Percentiles rank a stretch among this genome's conserved stretches.
Conservation (phyloP, 1,140 invertebrate genomes). For the Bradysia coprophila region DNA sequence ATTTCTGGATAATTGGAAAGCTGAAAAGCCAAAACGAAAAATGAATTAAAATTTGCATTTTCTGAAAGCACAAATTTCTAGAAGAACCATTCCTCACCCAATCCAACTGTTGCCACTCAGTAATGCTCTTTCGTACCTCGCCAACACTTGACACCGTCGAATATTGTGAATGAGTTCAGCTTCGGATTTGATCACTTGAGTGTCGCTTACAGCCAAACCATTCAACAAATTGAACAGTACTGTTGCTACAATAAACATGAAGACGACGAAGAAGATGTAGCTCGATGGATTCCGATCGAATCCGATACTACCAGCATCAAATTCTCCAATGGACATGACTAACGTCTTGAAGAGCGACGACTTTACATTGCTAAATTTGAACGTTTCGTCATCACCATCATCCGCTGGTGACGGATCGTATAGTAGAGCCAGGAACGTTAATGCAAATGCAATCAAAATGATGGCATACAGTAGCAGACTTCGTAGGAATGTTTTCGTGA, state of each 20-base stretch:
- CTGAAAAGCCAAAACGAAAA: background rate
- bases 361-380: constrained; percentile 40
- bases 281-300: constrained; percentile 44
- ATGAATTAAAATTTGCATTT: background rate
- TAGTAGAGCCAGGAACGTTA: constrained; percentile 8
- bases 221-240: constrained; percentile 64
- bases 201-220: constrained; percentile 64
- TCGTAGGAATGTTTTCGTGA: background rate
- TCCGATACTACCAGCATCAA: constrained; percentile 52
- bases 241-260: constrained; percentile 61
- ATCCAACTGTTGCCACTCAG: background rate
- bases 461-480: background rate
- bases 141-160: constrained; percentile 43
- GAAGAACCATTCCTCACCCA: background rate
- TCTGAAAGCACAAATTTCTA: background rate
- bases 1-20: too few relatives aligned
- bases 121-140: constrained; percentile 42
- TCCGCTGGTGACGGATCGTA: constrained; percentile 22
- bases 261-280: constrained; percentile 52
- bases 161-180: constrained; percentile 56
- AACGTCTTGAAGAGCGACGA: constrained; percentile 58
- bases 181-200: constrained; percentile 45
- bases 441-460: constrained; percentile 17
- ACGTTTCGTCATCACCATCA: constrained; percentile 27
- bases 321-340: constrained; percentile 68